These are phyloP conservation scores for Sitophilus oryzae DNA, from an alignment of 1,140 invertebrate genomes.

Conservation along the genomic window DNA sequence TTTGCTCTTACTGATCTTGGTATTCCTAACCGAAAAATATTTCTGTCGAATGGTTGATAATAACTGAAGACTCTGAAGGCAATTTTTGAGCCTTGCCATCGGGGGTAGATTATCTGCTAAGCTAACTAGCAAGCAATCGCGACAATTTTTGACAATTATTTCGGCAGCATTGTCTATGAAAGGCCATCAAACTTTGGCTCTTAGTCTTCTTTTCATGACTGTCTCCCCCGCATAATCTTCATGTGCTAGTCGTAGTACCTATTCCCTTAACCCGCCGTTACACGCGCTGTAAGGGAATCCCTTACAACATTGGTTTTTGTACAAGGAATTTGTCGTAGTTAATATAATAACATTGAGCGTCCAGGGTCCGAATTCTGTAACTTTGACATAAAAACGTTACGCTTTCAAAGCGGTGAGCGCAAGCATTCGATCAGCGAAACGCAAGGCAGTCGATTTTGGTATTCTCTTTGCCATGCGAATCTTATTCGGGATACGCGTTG, in stretches of 20 bases:
- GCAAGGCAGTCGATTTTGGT: too few relatives aligned
- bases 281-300: too few relatives aligned
- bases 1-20: constrained; percentile 28
- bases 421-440: too few relatives aligned
- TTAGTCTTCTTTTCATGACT: constrained; percentile 36
- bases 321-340: constrained; percentile 35
- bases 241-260: constrained; percentile 32
- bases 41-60: constrained; percentile 14
- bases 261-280: constrained; percentile 19
- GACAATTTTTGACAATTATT: constrained; percentile 22
- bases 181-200: constrained; percentile 43
- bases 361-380: too few relatives aligned
- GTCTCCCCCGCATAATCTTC: constrained; percentile 36
- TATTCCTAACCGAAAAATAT: constrained; percentile 23
- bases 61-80: constrained; percentile 15
- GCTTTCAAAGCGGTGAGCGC: too few relatives aligned
- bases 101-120: constrained; percentile 19
- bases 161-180: constrained; percentile 37
- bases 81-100: constrained; percentile 27
- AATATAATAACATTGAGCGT: constrained; percentile 12
- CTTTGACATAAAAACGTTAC: too few relatives aligned
- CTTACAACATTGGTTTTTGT: too few relatives aligned
- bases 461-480: too few relatives aligned
- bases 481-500: constrained; percentile 20
- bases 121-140: constrained; percentile 19